These are phyloP conservation scores for Smittia sp. DNA, from an alignment of 2,888 invertebrate genomes.

Conservation along the genomic window DNA sequence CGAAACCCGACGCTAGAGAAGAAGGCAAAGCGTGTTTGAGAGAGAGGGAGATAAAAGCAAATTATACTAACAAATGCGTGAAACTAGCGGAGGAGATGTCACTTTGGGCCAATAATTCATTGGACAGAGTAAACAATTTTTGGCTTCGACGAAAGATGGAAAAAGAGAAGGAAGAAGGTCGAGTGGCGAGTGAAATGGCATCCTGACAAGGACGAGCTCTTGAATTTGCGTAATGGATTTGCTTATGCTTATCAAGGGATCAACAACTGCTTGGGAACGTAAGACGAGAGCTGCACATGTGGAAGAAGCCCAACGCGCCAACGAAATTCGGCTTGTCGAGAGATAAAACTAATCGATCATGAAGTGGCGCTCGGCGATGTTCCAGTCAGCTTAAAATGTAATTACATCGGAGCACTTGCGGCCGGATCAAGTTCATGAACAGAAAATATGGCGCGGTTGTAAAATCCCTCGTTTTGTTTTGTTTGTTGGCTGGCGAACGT, in stretches of 20 bases:
- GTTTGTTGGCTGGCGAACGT: background rate
- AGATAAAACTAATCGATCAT: too few relatives aligned
- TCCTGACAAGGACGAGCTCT: background rate
- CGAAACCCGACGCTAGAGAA: background rate
- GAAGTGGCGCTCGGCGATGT: too few relatives aligned
- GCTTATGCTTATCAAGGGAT: background rate
- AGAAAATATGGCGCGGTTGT: background rate
- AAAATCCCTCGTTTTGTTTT: background rate
- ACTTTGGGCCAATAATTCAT: background rate
- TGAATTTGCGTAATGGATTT: background rate
- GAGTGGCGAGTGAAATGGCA: background rate
- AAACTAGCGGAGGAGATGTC: background rate
- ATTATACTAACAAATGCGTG: constrained; percentile 14
- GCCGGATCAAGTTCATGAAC: background rate
- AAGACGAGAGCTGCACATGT: background rate
- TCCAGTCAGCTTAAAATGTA: background rate
- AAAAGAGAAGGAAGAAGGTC: background rate
- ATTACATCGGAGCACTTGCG: background rate
- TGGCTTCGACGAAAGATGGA: background rate
- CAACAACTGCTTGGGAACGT: background rate
- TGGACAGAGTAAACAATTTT: background rate
- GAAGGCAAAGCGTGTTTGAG: background rate
- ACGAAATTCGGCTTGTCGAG: too few relatives aligned
- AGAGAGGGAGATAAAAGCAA: background rate
- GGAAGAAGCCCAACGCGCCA: too few relatives aligned